Evolutionary conservation across 2,113 vertebrate species (phyloP).

Genomic region (Felis chaus): DNA sequence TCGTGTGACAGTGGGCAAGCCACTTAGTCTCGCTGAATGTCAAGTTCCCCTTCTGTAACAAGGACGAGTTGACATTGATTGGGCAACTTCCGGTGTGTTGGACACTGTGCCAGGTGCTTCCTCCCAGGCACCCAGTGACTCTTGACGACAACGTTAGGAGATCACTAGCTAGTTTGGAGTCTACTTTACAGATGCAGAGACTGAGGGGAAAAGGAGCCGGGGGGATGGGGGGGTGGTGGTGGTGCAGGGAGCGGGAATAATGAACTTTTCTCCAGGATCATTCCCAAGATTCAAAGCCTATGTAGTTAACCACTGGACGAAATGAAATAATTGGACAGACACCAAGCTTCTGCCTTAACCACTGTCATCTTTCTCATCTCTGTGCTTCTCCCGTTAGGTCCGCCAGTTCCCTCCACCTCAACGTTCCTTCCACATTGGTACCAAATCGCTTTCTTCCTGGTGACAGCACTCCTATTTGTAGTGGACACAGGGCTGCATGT

Average conservation of each 20-base stretch:
- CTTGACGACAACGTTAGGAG: not conserved
- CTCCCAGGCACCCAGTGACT: not conserved
- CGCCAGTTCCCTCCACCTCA: rapidly evolving
- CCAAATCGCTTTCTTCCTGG: conserved; percentile 34
- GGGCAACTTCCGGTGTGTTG: not conserved
- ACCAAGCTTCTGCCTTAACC: not conserved
- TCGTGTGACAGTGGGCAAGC: not conserved
- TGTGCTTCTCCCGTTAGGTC: not conserved
- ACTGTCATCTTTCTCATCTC: not conserved
- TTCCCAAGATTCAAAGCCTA: not conserved
- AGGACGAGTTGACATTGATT: not conserved
- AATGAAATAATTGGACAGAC: not conserved
- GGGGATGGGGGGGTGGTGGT: rapidly evolving
- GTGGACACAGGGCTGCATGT: conserved; percentile 53
- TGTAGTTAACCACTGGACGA: not conserved
- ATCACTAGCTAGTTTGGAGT: not conserved
- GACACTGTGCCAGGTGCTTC: not conserved
- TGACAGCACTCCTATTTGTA: conserved; percentile 54
- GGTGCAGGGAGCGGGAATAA: too few species aligned
- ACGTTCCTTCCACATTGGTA: not conserved
- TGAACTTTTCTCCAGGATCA: not conserved
- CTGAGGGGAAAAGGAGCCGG: not conserved
- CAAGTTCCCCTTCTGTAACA: not conserved
- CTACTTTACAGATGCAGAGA: not conserved
- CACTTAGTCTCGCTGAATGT: not conserved